Evolutionary conservation across 2,113 vertebrate genomes (phyloP), one percentile per base, ranked within the genome.

Genomic region (Prietella phreatophila): DNA sequence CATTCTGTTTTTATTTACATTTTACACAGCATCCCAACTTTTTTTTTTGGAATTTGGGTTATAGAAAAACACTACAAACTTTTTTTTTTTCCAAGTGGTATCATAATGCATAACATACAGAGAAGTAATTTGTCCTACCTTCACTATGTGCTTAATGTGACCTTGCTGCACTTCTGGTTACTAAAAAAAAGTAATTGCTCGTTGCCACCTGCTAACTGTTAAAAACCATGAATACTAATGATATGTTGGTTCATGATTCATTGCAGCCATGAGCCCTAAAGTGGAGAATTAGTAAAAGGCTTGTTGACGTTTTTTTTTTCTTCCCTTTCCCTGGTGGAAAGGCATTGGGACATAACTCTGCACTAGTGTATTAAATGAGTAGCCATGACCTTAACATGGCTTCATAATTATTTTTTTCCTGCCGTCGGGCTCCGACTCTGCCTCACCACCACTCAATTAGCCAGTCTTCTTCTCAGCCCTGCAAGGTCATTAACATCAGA

Each of bases 321-420:
- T 69, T 50, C n/a, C n/a, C 30, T 60, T 17, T 50, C 83, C 2
- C 73, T 36, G 50, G 53, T 84, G 56, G 67, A 84, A 36, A 6
- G 33, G 82, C 65, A 53, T 17, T 42, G 20, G 78, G 71, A 67
- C 67, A 61, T 50, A 81, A 39, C 87, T 88, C 33, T 17, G 50
- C 63, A 82, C 67, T 73, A 65, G 20, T 86, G 85, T 82, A 85
- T 88, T 89, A 87, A 87, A 90, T 83, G 85, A 90, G 83, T 83
- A 76, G 60, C 69, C 67, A 63, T 87, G 89, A 89, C 85, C 89
- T 90, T 90, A 85, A 84, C 85, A 71, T 30, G 25, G 55, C 86
- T 87, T 90, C 58, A 73, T 90, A 90, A 89, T 90, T 79, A 86
- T 90, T 90, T 90, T 90, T 89, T 85, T 85, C 63, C 76, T 85